Base-by-base conservation (phyloP, 1,140 invertebrate species). In the Eueides isabella region DNA sequence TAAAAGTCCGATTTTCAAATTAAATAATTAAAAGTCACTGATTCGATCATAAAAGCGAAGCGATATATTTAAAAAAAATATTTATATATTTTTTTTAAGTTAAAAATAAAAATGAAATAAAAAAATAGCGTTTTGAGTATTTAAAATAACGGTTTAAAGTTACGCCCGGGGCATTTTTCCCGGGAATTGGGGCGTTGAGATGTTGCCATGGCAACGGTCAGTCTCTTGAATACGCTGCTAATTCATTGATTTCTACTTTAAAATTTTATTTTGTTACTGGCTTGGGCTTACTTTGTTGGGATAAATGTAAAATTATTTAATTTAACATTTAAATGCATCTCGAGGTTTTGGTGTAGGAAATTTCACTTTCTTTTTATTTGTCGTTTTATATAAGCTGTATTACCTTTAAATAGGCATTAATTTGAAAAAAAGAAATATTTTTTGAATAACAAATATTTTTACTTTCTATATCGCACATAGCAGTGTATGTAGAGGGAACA, bases 171-270 rank as follows among this genome's bases (percentile, higher is more conserved):
- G 48, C 33, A 55, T 72, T 67, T 72, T 72, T 44, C 71, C 61
- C 48, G 71, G 71, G 48, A 72, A 72, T 67, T 72, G 65, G 71
- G 71, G 44, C 71, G 67, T 29, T 41, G 48, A 62, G 48, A 26
- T 65, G 64, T 67, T 72, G 48, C 55, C 65, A 72, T 72, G 71
- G 64, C 71, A 55, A 72, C 71, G 44, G 38, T 26, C 71, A 66
- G 30, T 41, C 71, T 67, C 48, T 65, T 55, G 64, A 66, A 65
- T 64, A 61, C 62, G 65, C 64, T 61, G 71, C 48, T 72, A 41
- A 72, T 67, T 67, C 41, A 72, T 72, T 72, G 62, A 72, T 72
- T 65, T 72, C 9, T 67, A 38, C 44, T 64, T 55, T 26, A 19
- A 61, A 30, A 19, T 33, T 66, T 69, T 69, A 61, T 61, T 26